A percentile compares a stretch with the other conserved stretches of the same genome.
These are phyloP conservation scores for Melozone crissalis DNA, from an alignment of 2,113 vertebrate genomes.

Conservation along the genomic window DNA sequence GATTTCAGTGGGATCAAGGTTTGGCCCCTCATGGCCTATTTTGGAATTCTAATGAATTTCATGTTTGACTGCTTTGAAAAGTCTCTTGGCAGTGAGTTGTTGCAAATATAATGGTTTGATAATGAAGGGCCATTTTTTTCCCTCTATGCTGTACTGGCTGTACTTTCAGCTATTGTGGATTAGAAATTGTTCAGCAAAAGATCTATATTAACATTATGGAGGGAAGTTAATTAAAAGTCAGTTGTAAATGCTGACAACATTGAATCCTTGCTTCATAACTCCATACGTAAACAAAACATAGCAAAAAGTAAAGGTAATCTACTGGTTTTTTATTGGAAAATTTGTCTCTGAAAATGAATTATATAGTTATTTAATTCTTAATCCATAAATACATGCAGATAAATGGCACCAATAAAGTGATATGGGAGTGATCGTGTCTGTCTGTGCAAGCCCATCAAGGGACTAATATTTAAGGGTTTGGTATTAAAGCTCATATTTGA, in stretches of 20 bases:
- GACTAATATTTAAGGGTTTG: not conserved
- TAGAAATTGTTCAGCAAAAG: not conserved
- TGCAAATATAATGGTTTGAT: not conserved
- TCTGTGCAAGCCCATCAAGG: not conserved
- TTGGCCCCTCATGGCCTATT: not conserved
- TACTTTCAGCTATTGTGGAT: not conserved
- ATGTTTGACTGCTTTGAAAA: slow-evolving; percentile 27
- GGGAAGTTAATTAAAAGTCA: slow-evolving; percentile 1
- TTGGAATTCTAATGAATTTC: slow-evolving; percentile 10
- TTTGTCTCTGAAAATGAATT: not conserved
- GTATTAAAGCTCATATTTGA: not conserved
- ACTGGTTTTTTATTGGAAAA: not conserved
- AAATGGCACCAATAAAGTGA: not conserved
- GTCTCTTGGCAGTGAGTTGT: not conserved
- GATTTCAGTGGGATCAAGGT: not conserved
- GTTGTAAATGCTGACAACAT: not conserved
- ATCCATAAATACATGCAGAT: not conserved
- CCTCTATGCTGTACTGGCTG: not conserved
- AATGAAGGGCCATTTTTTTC: not conserved
- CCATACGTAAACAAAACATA: not conserved
- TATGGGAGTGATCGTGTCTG: not conserved
- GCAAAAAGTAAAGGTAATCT: not conserved
- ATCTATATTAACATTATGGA: not conserved
- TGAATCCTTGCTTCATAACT: not conserved
- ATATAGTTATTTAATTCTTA: not conserved